These are phyloP conservation scores for Globia sparganii DNA, from an alignment of 2,888 invertebrate genomes.

Conservation along the genomic window DNA sequence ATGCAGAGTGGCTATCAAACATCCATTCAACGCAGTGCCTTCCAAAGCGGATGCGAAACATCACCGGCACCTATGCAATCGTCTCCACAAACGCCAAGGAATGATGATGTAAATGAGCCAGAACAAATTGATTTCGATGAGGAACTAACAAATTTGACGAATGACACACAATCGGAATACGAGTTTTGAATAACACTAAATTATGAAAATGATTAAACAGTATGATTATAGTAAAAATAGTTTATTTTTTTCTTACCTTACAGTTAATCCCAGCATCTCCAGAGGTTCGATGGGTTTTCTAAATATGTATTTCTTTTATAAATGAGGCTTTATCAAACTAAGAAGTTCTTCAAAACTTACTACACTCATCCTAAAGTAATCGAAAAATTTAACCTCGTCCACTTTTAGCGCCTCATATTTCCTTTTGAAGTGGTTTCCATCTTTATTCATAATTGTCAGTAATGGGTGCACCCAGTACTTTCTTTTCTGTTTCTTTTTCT, in stretches of 20 bases:
- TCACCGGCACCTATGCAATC: conserved; percentile 36
- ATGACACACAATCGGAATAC: conserved; percentile 38
- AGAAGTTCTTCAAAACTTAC: conserved; percentile 44
- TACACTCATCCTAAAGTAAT: conserved; percentile 45
- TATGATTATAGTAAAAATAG: conserved; percentile 33
- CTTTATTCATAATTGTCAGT: conserved; percentile 31
- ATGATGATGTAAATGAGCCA: conserved; percentile 37
- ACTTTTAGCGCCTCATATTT: conserved; percentile 45
- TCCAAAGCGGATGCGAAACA: conserved; percentile 37
- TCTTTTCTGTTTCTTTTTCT: conserved; percentile 38
- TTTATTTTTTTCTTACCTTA: conserved; percentile 33
- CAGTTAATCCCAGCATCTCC: conserved; percentile 36
- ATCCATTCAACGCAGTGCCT: conserved; percentile 35
- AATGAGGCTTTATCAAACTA: conserved; percentile 32
- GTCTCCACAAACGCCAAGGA: conserved; percentile 38
- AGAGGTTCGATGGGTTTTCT: conserved; percentile 36
- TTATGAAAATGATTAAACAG: conserved; percentile 40
- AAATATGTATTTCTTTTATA: conserved; percentile 37
- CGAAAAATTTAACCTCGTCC: conserved; percentile 44
- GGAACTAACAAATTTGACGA: conserved; percentile 37
- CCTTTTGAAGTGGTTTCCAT: conserved; percentile 33
- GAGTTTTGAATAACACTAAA: conserved; percentile 46
- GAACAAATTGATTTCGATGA: conserved; percentile 36
- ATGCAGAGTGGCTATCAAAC: conserved; percentile 35
- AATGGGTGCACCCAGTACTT: conserved; percentile 38